These are phyloP conservation scores for Osmerus eperlanus DNA, from an alignment of 2,113 vertebrate genomes.

Conservation along the genomic window DNA sequence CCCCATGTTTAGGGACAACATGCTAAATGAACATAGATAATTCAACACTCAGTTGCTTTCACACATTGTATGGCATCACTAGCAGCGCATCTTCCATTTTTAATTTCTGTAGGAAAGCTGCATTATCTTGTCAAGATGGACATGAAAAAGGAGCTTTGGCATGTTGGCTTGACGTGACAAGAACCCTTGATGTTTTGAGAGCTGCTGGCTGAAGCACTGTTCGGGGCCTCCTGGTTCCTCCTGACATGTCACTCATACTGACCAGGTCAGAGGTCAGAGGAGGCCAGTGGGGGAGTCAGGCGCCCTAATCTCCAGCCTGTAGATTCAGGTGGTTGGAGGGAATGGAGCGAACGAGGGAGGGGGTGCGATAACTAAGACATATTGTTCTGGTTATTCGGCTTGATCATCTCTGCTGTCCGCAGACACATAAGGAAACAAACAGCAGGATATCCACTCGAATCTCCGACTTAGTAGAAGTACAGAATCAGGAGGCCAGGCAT, in stretches of 20 bases:
- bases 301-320: slow-evolving; percentile 56
- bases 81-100: neutral
- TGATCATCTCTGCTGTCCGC: slow-evolving; percentile 32
- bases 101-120: slow-evolving; percentile 18
- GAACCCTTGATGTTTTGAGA: slow-evolving; percentile 47
- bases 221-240: slow-evolving; percentile 45
- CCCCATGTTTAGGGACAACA: neutral
- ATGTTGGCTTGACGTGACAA: slow-evolving; percentile 37
- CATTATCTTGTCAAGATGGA: slow-evolving; percentile 37
- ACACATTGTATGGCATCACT: no score
- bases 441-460: slow-evolving; percentile 26
- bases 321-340: slow-evolving; percentile 56
- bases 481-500: slow-evolving; percentile 7
- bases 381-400: slow-evolving; percentile 56
- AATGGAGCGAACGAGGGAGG: slow-evolving; percentile 9
- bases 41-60: no score
- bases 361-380: slow-evolving; percentile 34
- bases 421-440: slow-evolving; percentile 1
- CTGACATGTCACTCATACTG: slow-evolving; percentile 62
- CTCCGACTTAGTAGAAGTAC: slow-evolving; percentile 15
- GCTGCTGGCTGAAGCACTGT: slow-evolving; percentile 20
- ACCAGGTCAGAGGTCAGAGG: slow-evolving; percentile 61
- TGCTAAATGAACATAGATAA: neutral
- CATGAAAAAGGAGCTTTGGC: slow-evolving; percentile 35
- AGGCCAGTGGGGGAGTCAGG: slow-evolving; percentile 9